Evolutionary conservation across 2,113 vertebrate genomes (phyloP).

Genomic region (Cepphus grylle): DNA sequence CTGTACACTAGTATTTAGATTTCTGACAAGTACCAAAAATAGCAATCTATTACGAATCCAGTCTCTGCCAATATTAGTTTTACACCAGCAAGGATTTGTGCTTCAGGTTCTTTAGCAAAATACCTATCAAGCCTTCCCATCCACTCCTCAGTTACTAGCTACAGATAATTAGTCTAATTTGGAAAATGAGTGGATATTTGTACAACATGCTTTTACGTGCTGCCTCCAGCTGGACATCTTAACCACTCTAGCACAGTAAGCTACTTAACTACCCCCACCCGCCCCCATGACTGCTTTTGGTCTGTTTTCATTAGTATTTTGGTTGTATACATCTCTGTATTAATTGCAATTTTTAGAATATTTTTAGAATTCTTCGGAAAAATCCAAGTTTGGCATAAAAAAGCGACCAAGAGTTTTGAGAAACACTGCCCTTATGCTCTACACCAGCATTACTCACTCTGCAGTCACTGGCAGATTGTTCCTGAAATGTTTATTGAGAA

Average conservation of each 20-base stretch:
- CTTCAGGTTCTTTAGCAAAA: background rate
- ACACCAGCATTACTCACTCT: background rate
- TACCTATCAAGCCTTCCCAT: background rate
- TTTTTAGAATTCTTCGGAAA: background rate
- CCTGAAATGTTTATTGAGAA: conserved; percentile 37
- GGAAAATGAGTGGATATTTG: background rate
- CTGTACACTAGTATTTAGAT: background rate
- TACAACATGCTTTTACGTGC: background rate
- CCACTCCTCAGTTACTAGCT: background rate
- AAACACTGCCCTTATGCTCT: background rate
- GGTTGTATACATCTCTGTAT: background rate
- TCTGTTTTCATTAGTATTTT: background rate
- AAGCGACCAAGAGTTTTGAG: background rate
- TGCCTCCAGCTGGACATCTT: background rate
- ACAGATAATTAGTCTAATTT: background rate
- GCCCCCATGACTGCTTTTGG: rapidly evolving
- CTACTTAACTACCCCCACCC: background rate
- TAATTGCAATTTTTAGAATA: background rate
- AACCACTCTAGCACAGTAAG: background rate
- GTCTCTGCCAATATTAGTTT: background rate
- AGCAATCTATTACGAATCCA: background rate
- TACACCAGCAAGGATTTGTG: background rate
- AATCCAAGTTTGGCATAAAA: background rate
- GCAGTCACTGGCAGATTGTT: conserved; percentile 7
- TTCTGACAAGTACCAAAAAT: background rate